Base-by-base conservation (phyloP, 37 sponge, comb jelly and placozoan genomes). In the Tethya wilhelma region DNA sequence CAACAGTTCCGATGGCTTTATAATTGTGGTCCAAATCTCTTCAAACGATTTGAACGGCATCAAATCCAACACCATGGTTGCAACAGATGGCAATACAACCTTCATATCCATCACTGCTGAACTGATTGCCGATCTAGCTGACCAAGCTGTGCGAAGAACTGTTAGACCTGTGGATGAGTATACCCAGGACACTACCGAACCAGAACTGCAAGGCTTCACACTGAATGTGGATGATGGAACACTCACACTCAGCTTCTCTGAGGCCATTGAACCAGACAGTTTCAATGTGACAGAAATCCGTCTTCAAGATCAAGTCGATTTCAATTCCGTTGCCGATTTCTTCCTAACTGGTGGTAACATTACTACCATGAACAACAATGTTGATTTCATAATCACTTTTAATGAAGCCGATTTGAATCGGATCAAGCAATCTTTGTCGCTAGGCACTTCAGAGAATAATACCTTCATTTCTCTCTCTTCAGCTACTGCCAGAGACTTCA, bases 231-330 rank as follows among this genome's bases (percentile, higher is more conserved):
- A 90, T 78, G 40, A 46, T 19, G 91, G 90, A 7, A 80, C 44
- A 1, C 79, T 96, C 36, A 77, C 71, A 4, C 83, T 96, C 8
- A 96, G 87, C 28, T 96, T 96, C 64, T 66, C 84, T 23, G 97
- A 96, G 40, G 93, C 86, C 4, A 73, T 96, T 19, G 89, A 93
- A 4, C 80, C 49, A 8, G 53, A 34, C 22, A 87, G 86, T 38
- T 89, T 93, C 56, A 84, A 91, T 77, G 83, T 85, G 20, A 87
- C 87, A 22, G 69, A 84, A 12, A 71, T 92, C 28, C 43, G 26
- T 22, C 67, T 94, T 7, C 95, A 94, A 62, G 80, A 79, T 45
- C 30, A n/a, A n/a, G 9, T 28, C 2, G 57, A 68, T 59, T 67
- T 69, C 69, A 55, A 20, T 20, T 79, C 66, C 6, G 58, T 57